phyloP scores from a whole-genome alignment of 2,888 invertebrate genomes.

The Microplitis deprimator region DNA sequence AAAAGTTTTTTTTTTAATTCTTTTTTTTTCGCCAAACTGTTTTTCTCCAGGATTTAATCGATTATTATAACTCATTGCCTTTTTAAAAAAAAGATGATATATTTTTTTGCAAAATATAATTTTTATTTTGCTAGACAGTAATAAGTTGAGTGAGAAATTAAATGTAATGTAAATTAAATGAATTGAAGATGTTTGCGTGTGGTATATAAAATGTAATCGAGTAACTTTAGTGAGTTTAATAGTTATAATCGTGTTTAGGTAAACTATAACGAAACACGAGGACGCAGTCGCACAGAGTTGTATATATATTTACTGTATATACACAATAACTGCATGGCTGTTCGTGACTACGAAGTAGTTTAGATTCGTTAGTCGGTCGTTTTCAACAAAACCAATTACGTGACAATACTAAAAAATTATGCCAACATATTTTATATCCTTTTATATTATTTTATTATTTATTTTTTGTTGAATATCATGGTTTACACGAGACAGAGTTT shows the following conservation, averaged over 20 bases:
- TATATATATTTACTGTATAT: not conserved
- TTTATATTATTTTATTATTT: constrained; percentile 2
- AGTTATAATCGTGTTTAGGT: constrained; percentile 25
- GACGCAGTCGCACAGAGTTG: constrained; percentile 25
- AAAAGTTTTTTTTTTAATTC: constrained; percentile 2
- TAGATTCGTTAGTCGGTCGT: constrained; percentile 25
- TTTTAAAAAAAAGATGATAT: not conserved
- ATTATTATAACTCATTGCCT: constrained; percentile 13
- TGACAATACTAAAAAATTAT: constrained; percentile 25
- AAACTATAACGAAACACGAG: constrained; percentile 16
- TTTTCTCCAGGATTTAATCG: not conserved
- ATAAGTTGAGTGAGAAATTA: not conserved
- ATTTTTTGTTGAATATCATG: not conserved
- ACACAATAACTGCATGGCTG: not conserved
- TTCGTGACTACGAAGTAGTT: constrained; percentile 27
- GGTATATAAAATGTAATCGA: constrained; percentile 12
- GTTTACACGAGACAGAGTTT: constrained; percentile 16
- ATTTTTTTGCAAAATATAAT: not conserved
- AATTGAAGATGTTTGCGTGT: constrained; percentile 6
- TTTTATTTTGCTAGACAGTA: not conserved
- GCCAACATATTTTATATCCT: not conserved
- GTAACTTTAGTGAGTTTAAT: constrained; percentile 21
- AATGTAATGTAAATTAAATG: constrained; percentile 16
- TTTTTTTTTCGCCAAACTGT: not conserved
- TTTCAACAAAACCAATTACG: constrained; percentile 28